Evolutionary conservation across 2,888 invertebrate genomes (phyloP).

Genomic region (Thecophora atra): DNA sequence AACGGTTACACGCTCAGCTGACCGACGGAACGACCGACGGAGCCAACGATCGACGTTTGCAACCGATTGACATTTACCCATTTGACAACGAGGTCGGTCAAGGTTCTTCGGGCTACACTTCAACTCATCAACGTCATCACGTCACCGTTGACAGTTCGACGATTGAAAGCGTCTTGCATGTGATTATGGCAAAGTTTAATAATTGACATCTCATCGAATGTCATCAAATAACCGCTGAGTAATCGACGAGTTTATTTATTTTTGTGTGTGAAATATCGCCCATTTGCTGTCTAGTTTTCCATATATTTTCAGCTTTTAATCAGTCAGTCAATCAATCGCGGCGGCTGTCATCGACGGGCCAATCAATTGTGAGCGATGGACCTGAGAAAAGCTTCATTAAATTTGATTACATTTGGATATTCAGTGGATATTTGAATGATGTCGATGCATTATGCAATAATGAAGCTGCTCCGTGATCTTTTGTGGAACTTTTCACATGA

Average conservation of each 20-base stretch:
- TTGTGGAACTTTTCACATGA: no score
- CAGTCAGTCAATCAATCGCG: not conserved
- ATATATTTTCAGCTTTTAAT: not conserved
- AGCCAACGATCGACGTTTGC: no score
- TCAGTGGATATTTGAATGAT: not conserved
- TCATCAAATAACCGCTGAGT: not conserved
- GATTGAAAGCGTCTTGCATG: slow-evolving; percentile 13
- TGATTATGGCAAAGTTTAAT: not conserved
- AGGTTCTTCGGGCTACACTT: slow-evolving; percentile 31
- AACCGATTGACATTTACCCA: no score
- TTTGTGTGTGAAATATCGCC: not conserved
- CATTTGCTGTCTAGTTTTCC: not conserved
- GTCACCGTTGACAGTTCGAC: slow-evolving; percentile 26
- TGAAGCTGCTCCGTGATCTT: no score
- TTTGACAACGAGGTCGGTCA: slow-evolving; percentile 16
- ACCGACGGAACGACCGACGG: no score
- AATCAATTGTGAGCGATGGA: not conserved
- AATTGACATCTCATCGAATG: slow-evolving; percentile 35
- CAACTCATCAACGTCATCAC: not conserved
- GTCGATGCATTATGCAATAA: no score
- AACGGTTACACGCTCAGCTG: not conserved
- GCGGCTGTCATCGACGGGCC: not conserved
- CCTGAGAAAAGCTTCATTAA: not conserved
- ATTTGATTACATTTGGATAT: not conserved
- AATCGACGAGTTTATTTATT: not conserved